These are phyloP conservation scores for Laodelphax striatellus DNA, from an alignment of 1,140 invertebrate genomes.

Conservation along the genomic window DNA sequence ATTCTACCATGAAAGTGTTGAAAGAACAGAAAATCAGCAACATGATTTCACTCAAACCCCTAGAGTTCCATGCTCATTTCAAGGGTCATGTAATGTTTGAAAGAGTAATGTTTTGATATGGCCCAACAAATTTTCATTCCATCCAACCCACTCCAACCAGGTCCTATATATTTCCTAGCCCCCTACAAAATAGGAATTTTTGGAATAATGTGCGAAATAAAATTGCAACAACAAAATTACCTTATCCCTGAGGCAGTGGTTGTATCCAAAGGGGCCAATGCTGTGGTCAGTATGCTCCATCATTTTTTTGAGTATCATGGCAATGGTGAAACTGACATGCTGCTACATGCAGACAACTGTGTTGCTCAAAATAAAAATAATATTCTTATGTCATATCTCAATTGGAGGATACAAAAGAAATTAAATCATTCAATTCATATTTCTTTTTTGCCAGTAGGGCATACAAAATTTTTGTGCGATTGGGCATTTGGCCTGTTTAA, in stretches of 20 bases:
- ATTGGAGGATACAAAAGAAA: background rate
- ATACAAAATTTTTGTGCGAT: background rate
- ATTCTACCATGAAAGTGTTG: background rate
- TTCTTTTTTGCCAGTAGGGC: background rate
- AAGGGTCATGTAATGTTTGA: slow-evolving; percentile 8
- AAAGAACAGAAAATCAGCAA: background rate
- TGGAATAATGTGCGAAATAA: slow-evolving; percentile 13
- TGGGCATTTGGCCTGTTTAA: background rate
- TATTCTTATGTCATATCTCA: slow-evolving; percentile 4
- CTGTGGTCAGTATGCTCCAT: slow-evolving; percentile 9
- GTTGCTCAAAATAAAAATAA: too few species aligned
- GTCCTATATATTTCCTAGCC: slow-evolving; percentile 13
- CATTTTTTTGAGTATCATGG: slow-evolving; percentile 6
- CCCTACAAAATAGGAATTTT: slow-evolving; percentile 15
- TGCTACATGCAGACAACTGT: too few species aligned
- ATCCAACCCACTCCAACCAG: slow-evolving; percentile 12
- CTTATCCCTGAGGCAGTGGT: slow-evolving; percentile 4
- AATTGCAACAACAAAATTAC: slow-evolving; percentile 8
- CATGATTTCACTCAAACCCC: background rate
- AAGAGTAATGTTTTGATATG: slow-evolving; percentile 13
- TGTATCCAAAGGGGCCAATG: slow-evolving; percentile 5
- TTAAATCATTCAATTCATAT: background rate
- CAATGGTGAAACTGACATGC: background rate
- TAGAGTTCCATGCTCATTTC: background rate
- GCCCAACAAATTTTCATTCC: slow-evolving; percentile 12